Evolutionary conservation across 2,797 vertebrate species (phyloP).

Genomic region (Tenualosa thibaudeaui): DNA sequence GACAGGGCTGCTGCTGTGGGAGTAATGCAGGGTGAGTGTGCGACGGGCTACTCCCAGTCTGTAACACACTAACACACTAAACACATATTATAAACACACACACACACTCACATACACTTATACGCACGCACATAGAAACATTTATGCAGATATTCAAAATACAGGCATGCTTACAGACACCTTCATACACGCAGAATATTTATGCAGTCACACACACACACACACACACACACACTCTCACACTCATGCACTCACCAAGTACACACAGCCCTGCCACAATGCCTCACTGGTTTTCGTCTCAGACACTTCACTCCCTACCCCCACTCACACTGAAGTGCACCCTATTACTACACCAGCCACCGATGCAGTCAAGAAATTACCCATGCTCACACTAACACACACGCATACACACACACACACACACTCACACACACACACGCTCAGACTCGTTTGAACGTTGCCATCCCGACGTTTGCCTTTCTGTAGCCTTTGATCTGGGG

Average conservation of each 20-base stretch:
- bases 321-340: neutral
- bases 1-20: neutral
- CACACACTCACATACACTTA: conserved; percentile 2
- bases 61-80: neutral
- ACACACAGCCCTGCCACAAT: neutral
- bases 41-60: neutral
- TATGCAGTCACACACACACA: neutral
- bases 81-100: neutral
- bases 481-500: conserved; percentile 32
- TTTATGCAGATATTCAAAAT: neutral
- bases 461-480: conserved; percentile 3
- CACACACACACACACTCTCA: neutral
- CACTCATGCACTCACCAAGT: neutral
- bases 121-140: neutral
- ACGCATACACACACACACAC: conserved; percentile 17
- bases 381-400: neutral
- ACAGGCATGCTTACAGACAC: neutral
- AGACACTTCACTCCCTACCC: conserved; percentile 20
- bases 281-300: conserved; percentile 14
- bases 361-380: conserved; percentile 20
- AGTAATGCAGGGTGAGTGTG: neutral
- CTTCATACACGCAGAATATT: neutral
- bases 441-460: conserved; percentile 4
- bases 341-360: conserved; percentile 18
- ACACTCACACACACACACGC: conserved; percentile 8